Base-by-base conservation (phyloP, 2,888 invertebrate genomes). In the Halictus ligatus region DNA sequence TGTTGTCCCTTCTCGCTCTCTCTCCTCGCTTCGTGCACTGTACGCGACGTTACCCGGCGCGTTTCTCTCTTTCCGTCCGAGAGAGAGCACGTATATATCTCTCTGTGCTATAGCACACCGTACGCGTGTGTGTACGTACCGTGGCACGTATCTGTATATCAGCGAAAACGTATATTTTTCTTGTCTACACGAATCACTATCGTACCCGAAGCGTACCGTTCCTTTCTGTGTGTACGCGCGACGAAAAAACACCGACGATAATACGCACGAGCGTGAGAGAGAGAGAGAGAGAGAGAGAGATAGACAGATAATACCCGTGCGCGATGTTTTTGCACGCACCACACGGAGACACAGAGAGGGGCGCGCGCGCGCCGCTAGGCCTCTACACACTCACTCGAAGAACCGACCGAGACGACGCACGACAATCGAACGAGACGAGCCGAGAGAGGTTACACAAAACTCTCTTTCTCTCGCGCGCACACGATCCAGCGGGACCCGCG, bases 1-100 rank as follows among this genome's bases (percentile, higher is more conserved):
- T 85, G 84, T 90, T 87, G 88, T 82, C 86, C 88, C 83, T 88
- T 85, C 89, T 78, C 40, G 40, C 21, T 88, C 79, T 79, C 83
- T 86, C 83, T 81, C 58, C 82, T 82, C 54, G 80, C 80, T 86
- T 87, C 84, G 83, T 88, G 83, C 88, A 84, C 84, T 87, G 80
- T 87, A 84, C 86, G 81, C 87, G 86, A 84, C 83, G 81, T 78
- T 71, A 78, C 50, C 78, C 78, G 78, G 78, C 78, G 79, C 76
- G 84, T 75, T 80, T 81, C 78, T 84, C 80, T 78, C 73, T 79
- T 69, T 81, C 25, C 71, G 67, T 76, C 76, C 58, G 58, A n/a
- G 58, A 58, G 58, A n/a, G 58, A 58, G 58, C 87, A 79, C 87
- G 86, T 84, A 86, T 67, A 54, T 76, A 43, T n/a, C 0, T 40